A percentile compares a stretch with the other conserved stretches of the same genome.
Conservation (phyloP, 2,797 vertebrate species). For the Linurgus olivaceus region DNA sequence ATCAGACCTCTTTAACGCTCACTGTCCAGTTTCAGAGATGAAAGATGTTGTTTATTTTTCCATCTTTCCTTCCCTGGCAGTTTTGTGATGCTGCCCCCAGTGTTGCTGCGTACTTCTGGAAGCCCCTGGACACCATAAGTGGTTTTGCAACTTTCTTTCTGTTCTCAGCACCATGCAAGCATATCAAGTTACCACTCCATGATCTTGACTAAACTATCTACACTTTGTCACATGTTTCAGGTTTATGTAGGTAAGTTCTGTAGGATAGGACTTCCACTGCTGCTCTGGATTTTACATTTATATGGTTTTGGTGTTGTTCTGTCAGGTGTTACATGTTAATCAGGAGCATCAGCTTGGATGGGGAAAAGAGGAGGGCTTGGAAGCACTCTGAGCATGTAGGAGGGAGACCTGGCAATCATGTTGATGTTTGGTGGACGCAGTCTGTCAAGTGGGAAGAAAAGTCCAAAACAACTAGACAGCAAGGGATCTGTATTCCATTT, state of each 20-base stretch:
- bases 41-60: neutral
- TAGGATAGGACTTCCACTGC: neutral
- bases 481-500: neutral
- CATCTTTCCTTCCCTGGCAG: neutral
- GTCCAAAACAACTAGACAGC: neutral
- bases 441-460: neutral
- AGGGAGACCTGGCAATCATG: neutral
- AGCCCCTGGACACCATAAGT: neutral
- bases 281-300: neutral
- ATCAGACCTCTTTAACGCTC: neutral
- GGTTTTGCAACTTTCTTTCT: neutral
- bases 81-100: neutral
- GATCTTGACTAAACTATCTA: neutral
- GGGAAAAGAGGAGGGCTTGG: neutral
- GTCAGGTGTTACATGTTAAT: accelerated
- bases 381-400: neutral
- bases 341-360: neutral
- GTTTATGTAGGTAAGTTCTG: neutral
- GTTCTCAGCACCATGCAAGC: neutral
- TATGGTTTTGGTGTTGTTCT: neutral
- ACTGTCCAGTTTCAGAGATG: neutral
- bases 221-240: neutral
- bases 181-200: neutral
- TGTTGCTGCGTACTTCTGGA: neutral
- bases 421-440: neutral